Conservation (phyloP, 2,113 vertebrate genomes). For the Plotosus lineatus region DNA sequence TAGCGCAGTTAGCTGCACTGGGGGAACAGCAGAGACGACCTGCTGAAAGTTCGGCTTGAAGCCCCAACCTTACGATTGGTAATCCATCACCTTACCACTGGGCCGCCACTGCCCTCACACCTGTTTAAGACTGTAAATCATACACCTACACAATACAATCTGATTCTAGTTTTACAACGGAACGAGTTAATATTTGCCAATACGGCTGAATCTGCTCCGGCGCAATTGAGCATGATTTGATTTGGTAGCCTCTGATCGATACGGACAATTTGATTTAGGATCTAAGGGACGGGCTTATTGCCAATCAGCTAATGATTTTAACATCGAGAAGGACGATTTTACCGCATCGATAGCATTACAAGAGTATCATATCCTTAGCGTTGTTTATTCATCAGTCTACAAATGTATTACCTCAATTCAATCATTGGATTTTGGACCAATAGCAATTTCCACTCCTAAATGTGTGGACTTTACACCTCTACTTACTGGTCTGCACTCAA, state of each 20-base stretch:
- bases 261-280: not conserved
- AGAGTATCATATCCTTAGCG: not conserved
- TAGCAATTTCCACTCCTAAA: not conserved
- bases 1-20: no score
- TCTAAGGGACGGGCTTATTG: not conserved
- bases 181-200: not conserved
- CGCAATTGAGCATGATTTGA: not conserved
- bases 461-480: not conserved
- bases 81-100: no score
- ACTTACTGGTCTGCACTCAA: not conserved
- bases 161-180: not conserved
- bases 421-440: not conserved
- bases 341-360: not conserved
- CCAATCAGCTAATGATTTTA: not conserved
- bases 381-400: not conserved
- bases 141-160: not conserved
- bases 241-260: not conserved
- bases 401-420: not conserved
- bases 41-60: no score
- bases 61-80: no score
- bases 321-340: not conserved
- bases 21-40: no score
- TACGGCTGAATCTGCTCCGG: not conserved
- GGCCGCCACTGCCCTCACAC: no score
- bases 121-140: not conserved